Conservation (phyloP, 2,113 vertebrate genomes). For the Lampris incognitus region DNA sequence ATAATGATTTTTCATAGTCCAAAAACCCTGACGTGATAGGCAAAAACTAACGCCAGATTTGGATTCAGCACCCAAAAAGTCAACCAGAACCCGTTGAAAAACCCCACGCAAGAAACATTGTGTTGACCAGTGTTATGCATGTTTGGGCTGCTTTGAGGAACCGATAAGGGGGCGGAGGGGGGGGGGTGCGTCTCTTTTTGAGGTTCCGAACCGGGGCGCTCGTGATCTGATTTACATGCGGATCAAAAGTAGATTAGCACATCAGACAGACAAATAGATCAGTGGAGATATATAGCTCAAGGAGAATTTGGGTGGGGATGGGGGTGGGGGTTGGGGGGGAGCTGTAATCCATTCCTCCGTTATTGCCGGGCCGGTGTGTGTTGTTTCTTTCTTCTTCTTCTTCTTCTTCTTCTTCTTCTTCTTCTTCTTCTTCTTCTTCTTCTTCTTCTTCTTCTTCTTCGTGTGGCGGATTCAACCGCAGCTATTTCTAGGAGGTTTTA, state of each 20-base stretch:
- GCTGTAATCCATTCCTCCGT: slow-evolving; percentile 14
- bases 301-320: slow-evolving; percentile 54
- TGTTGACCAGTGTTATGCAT: slow-evolving; percentile 11
- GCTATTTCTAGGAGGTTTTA: slow-evolving; percentile 62
- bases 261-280: slow-evolving; percentile 46
- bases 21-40: too few species aligned
- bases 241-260: slow-evolving; percentile 74
- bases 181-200: slow-evolving; percentile 38
- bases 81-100: too few species aligned
- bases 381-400: too few species aligned
- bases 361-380: neutral
- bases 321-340: slow-evolving; percentile 30
- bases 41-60: too few species aligned
- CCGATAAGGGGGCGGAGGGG: neutral
- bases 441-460: neutral
- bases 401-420: neutral
- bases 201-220: slow-evolving; percentile 32
- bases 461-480: slow-evolving; percentile 16
- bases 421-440: neutral
- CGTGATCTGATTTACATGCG: slow-evolving; percentile 59
- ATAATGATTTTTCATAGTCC: too few species aligned
- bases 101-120: too few species aligned
- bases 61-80: too few species aligned
- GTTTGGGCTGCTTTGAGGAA: slow-evolving; percentile 29
- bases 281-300: slow-evolving; percentile 38